These are phyloP conservation scores for Lutjanus argentimaculatus DNA, from an alignment of 2,797 vertebrate genomes.

Conservation along the genomic window DNA sequence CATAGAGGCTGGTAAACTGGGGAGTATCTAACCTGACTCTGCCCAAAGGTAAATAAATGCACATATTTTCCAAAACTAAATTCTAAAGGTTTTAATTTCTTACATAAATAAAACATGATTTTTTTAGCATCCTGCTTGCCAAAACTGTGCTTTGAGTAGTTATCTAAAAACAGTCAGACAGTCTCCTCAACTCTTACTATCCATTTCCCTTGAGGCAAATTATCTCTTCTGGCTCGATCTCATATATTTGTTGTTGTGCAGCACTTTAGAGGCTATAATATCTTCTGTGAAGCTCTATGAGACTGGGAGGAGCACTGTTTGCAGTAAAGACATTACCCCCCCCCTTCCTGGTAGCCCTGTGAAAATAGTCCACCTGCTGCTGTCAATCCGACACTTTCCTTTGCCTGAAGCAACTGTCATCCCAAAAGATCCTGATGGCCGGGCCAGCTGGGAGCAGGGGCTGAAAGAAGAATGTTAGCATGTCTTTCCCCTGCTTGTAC, in stretches of 20 bases:
- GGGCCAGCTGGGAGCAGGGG: conserved; percentile 82
- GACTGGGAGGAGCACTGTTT: conserved; percentile 49
- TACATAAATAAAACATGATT: conserved; percentile 1
- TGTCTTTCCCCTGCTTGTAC: conserved; percentile 76
- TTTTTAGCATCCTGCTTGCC: background rate
- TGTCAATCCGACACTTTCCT: conserved; percentile 74
- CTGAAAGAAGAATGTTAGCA: conserved; percentile 84
- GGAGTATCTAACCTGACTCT: background rate
- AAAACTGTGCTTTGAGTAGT: conserved; percentile 8
- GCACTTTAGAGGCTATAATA: conserved; percentile 44
- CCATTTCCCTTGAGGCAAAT: conserved; percentile 13
- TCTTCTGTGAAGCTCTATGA: conserved; percentile 56
- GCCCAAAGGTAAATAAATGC: background rate
- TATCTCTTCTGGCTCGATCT: background rate
- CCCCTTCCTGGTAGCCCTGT: conserved; percentile 16
- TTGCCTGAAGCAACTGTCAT: conserved; percentile 79
- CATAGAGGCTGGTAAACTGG: background rate
- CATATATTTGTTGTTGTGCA: conserved; percentile 60
- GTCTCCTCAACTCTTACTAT: conserved; percentile 1
- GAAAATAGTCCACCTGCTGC: conserved; percentile 81
- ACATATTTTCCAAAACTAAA: background rate
- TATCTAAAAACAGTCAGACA: conserved; percentile 6
- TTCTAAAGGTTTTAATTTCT: background rate
- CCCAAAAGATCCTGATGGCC: conserved; percentile 76
- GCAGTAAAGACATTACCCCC: conserved; percentile 17